Conservation (phyloP, 23 tunicate species). For the Corella eumyota region DNA sequence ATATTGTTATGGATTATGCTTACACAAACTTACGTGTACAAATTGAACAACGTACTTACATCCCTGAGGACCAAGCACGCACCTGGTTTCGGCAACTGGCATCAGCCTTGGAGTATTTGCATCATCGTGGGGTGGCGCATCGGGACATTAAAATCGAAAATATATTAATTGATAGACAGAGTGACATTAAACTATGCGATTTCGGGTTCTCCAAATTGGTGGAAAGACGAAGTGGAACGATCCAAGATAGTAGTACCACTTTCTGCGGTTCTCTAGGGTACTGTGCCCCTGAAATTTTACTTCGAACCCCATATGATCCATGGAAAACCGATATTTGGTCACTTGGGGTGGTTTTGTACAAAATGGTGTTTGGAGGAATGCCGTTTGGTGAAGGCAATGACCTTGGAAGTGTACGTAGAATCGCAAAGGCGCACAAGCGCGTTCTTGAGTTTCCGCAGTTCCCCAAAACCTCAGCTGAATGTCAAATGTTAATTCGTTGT, state of each 20-base stretch:
- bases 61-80: constrained; percentile 75
- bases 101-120: constrained; percentile 88
- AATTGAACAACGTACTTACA: constrained; percentile 44
- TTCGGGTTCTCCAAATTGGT: constrained; percentile 91
- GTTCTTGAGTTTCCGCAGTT: constrained; percentile 64
- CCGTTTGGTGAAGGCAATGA: constrained; percentile 98
- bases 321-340: constrained; percentile 97
- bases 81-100: constrained; percentile 93
- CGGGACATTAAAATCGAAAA: constrained; percentile 95
- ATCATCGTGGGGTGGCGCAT: constrained; percentile 84
- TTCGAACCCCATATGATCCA: constrained; percentile 83
- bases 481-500: constrained; percentile 59
- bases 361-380: constrained; percentile 94
- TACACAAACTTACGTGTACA: constrained; percentile 43
- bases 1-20: constrained; percentile 82
- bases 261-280: constrained; percentile 93
- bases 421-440: constrained; percentile 62
- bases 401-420: constrained; percentile 61
- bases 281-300: constrained; percentile 95
- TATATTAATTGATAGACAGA: constrained; percentile 55
- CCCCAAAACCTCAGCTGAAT: constrained; percentile 33
- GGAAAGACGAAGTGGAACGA: constrained; percentile 15
- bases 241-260: constrained; percentile 42
- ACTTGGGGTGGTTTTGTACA: constrained; percentile 92
- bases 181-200: constrained; percentile 77